Conservation (phyloP, 2,113 vertebrate genomes). For the Tetrax tetrax region DNA sequence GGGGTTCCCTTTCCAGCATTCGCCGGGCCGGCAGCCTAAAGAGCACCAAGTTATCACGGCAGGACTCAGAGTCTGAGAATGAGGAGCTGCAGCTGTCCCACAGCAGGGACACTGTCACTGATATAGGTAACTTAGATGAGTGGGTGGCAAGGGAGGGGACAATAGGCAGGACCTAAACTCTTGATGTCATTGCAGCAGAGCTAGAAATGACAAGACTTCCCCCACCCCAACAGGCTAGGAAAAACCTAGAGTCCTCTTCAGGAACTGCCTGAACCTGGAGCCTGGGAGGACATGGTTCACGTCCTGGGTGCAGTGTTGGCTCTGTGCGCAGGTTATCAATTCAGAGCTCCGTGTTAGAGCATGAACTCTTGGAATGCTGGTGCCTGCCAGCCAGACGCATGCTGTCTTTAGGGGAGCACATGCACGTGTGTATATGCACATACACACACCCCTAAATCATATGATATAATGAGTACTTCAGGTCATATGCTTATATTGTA, state of each 20-base stretch:
- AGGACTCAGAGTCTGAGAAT: constrained; percentile 99
- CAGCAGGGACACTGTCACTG: constrained; percentile 98
- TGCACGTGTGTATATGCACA: neutral
- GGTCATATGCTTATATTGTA: neutral
- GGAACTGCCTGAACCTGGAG: neutral
- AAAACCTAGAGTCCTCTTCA: neutral
- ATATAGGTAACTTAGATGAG: constrained; percentile 90
- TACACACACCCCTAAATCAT: neutral
- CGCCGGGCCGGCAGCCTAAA: constrained; percentile 97
- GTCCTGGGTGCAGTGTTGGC: neutral
- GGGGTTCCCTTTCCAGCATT: constrained; percentile 96
- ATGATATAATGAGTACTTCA: neutral
- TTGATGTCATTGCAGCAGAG: constrained; percentile 17
- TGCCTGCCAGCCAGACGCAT: neutral
- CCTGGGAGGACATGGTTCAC: neutral
- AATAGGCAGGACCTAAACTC: constrained; percentile 62
- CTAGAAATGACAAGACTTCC: neutral
- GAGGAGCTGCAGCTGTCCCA: constrained; percentile 95
- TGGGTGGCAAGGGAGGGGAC: constrained; percentile 77
- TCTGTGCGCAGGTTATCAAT: neutral
- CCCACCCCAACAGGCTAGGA: neutral
- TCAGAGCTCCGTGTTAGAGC: constrained; percentile 30
- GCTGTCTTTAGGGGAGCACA: constrained; percentile 15
- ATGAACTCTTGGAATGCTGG: constrained; percentile 45
- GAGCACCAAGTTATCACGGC: constrained; percentile 97